Conservation (phyloP, 2,888 invertebrate species). For the Tenthredo notha region DNA sequence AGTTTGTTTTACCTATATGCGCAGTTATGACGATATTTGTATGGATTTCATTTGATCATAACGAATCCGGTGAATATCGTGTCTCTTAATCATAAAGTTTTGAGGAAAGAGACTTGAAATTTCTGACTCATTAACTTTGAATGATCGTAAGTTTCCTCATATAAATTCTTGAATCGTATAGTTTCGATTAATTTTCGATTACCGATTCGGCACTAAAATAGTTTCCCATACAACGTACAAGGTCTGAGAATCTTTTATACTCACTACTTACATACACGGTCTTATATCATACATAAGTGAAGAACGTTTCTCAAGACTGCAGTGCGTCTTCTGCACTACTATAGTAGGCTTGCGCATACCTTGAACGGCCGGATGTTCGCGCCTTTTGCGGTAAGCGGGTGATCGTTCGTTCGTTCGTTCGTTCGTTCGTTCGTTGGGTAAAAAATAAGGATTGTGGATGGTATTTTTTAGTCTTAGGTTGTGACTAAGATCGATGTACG, state of each 20-base stretch:
- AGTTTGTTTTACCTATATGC: no score
- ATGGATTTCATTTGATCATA: not conserved
- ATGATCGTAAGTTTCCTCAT: not conserved
- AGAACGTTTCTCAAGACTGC: conserved; percentile 15
- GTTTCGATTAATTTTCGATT: not conserved
- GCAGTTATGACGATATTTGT: not conserved
- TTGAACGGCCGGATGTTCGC: conserved; percentile 49
- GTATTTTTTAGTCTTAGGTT: conserved; percentile 17
- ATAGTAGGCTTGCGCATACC: conserved; percentile 32
- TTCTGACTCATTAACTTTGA: not conserved
- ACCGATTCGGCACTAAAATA: not conserved
- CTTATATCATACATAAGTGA: conserved; percentile 4
- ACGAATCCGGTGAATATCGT: not conserved
- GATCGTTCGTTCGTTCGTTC: conserved; percentile 6
- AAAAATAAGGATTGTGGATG: conserved; percentile 3
- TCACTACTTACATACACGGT: not conserved
- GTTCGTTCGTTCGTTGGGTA: not conserved
- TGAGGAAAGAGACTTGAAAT: not conserved
- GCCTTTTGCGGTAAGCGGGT: conserved; percentile 52
- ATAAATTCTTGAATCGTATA: no score
- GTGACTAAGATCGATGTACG: conserved; percentile 41
- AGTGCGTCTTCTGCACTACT: not conserved
- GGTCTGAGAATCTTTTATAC: not conserved
- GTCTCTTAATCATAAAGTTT: not conserved
- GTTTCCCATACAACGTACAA: not conserved